phyloP scores from a whole-genome alignment of 2,113 vertebrate species.

The Ellobius talpinus region DNA sequence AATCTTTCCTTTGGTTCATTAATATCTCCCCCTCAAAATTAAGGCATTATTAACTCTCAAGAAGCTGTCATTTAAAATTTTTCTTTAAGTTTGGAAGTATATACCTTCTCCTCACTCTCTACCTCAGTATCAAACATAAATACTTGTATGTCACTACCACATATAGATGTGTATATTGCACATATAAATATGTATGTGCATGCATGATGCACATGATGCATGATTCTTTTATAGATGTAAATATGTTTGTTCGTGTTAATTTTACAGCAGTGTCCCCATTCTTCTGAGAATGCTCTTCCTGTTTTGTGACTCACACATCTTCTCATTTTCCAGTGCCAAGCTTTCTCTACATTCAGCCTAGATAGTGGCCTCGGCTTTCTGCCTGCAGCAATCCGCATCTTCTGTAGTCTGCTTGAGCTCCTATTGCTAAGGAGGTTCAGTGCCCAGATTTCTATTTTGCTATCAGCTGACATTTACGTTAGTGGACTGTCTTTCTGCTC shows the following conservation, averaged over 20 bases:
- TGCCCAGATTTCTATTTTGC: conserved; percentile 72
- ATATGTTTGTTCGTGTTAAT: not conserved
- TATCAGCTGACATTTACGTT: conserved; percentile 82
- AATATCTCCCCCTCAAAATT: not conserved
- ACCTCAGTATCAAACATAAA: not conserved
- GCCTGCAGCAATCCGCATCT: not conserved
- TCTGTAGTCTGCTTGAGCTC: not conserved
- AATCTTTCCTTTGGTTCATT: not conserved
- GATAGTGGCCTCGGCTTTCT: not conserved
- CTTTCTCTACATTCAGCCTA: not conserved
- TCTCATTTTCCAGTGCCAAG: not conserved
- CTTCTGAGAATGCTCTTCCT: not conserved
- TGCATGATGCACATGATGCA: no score
- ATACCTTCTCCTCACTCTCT: not conserved
- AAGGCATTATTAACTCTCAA: not conserved
- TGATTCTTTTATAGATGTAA: no score
- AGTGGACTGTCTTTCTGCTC: conserved; percentile 58
- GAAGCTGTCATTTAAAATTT: not conserved
- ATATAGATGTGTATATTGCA: not conserved
- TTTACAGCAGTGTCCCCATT: not conserved
- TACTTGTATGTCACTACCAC: not conserved
- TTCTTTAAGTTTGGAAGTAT: not conserved
- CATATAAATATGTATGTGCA: not conserved
- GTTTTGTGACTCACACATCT: rapidly evolving
- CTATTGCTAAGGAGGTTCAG: not conserved